Evolutionary conservation across 2,797 vertebrate genomes (phyloP), one percentile per base, ranked within the genome.

Genomic region (Setipinna tenuifilis): DNA sequence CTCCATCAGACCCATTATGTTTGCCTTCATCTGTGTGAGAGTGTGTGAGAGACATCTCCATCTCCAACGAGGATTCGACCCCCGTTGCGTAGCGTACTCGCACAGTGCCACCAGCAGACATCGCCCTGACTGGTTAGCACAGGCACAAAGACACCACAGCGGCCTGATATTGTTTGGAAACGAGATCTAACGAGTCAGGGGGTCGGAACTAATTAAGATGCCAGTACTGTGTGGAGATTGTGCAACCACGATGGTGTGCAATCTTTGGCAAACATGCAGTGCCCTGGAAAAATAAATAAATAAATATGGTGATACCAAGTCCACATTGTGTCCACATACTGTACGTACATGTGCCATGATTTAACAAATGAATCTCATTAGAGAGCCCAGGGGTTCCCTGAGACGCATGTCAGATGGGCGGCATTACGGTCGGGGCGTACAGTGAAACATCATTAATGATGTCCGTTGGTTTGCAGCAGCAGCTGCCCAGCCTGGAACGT

Each of bases 1-100:
- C 50, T 54, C 81, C 90, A 90, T 89, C 58, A 85, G 87, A 90
- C 58, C 16, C 35, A 81, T 87, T 78, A 71, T 88, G 87, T 91
- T 92, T 90, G 87, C 25, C 41, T 86, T 65, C 71, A 87, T 54
- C 80, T 91, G 88, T 88, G 31, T 86, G 31, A 7, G 65, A 31
- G 1, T 3, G 1, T 11, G 0, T 3, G 46, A 48, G 50, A 54
- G 50, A 54, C 50, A 14, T 54, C 50, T 54, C 2, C 19, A 59
- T 59, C 58, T n/a, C 58, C 19, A 11, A 17, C 19, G 58, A 16
- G 65, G 12, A 3, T 2, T 28, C 65, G 12, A 25, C 25, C 65
- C 25, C 23, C 3, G 65, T 31, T n/a, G n/a, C n/a, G n/a, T n/a
- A n/a, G 65, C 25, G 28, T 31, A 31, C 61, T 23, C 23, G n/a